Evolutionary conservation across 1,140 invertebrate species (phyloP), one percentile per base, ranked within the genome.

Genomic region (Atopsyche davidsoni): DNA sequence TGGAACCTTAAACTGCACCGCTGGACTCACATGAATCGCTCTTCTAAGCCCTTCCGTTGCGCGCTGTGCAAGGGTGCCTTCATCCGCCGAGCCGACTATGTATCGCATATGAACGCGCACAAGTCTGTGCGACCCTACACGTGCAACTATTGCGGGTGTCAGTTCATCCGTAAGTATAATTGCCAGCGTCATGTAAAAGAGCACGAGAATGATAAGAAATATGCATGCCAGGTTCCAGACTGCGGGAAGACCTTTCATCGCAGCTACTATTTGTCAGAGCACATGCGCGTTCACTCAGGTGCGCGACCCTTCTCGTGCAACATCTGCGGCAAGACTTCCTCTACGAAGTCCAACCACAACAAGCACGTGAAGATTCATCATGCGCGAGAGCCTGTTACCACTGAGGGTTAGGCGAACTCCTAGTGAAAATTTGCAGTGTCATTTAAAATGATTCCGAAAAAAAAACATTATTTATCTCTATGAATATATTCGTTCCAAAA

Each of bases 101-200:
- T 83, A 3, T 83, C 86, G 11, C 90, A 93, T 68, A 83, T 90
- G 79, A 85, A 88, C 66, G 81, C 87, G 19, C 87, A 89, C 69
- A 82, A 83, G 51, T 82, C 85, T 44, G 79, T 88, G 25, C 78
- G 83, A 46, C 87, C 87, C 1, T 94, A 89, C 66, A 89, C 87
- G 1, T 94, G 90, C 66, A 94, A 95, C 62, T 86, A 91, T 65
- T 96, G 93, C 66, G 92, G 90, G 19, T 89, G 90, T 36, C 86
- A 92, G 62, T 96, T 97, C 66, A 93, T 92, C 43, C 79, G 90
- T 16, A 92, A 93, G 63, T 92, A 91, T 64, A 95, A 94, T 64
- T 88, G 93, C 61, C 79, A 92, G 62, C 79, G 91, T 32, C 93
- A 96, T 66, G 85, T 92, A 3, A 79, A 88, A 28, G 91, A 94